Conservation (phyloP, 2,797 vertebrate species). For the Argya squamiceps region DNA sequence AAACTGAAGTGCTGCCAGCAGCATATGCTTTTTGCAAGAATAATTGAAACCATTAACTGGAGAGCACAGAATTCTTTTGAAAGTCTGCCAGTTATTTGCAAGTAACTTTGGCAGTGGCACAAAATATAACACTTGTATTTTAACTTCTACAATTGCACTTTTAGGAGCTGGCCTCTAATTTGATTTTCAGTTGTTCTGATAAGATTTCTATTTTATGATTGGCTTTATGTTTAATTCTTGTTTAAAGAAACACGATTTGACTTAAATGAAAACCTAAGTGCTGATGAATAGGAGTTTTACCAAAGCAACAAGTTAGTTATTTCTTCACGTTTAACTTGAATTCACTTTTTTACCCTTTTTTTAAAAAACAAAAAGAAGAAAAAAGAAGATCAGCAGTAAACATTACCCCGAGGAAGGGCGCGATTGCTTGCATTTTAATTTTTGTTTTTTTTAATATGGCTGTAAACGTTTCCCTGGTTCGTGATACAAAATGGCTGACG, state of each 20-base stretch:
- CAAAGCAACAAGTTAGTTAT: slow-evolving; percentile 78
- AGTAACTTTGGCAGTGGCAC: slow-evolving; percentile 77
- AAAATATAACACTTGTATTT: slow-evolving; percentile 77
- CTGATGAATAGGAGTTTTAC: slow-evolving; percentile 79
- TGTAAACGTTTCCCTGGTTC: slow-evolving; percentile 91
- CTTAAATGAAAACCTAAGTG: slow-evolving; percentile 79
- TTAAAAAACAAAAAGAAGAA: slow-evolving; percentile 29
- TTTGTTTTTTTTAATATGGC: slow-evolving; percentile 82
- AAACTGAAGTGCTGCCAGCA: slow-evolving; percentile 70
- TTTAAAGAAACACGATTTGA: slow-evolving; percentile 76
- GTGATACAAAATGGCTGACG: slow-evolving; percentile 99
- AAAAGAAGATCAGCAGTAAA: slow-evolving; percentile 46
- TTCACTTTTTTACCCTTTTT: slow-evolving; percentile 72
- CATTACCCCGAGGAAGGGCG: slow-evolving; percentile 56
- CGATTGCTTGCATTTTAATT: slow-evolving; percentile 54
- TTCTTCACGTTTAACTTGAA: slow-evolving; percentile 77
- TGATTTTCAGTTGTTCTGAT: slow-evolving; percentile 78
- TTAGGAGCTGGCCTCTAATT: slow-evolving; percentile 81
- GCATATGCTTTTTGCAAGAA: slow-evolving; percentile 74
- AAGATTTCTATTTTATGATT: slow-evolving; percentile 81
- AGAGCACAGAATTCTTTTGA: slow-evolving; percentile 78
- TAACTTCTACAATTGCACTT: slow-evolving; percentile 79
- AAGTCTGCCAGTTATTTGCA: slow-evolving; percentile 76
- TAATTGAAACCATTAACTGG: slow-evolving; percentile 79
- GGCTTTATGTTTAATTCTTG: slow-evolving; percentile 77